Conservation (phyloP, 1,140 invertebrate species). For the Macrostomum lignano region DNA sequence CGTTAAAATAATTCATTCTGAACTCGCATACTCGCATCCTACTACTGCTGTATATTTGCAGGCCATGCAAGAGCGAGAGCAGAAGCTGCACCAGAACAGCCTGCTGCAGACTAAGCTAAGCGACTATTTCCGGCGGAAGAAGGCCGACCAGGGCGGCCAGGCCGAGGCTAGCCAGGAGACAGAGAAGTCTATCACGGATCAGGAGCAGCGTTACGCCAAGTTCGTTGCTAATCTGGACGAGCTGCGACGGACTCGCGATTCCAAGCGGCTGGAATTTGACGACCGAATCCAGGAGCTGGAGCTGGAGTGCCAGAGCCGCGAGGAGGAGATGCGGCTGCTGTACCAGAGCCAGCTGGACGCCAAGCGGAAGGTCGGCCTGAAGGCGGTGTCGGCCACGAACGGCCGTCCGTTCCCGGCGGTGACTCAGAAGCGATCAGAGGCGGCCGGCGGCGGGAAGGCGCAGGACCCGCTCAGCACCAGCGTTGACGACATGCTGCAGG, state of each 20-base stretch:
- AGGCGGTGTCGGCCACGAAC: too few species aligned
- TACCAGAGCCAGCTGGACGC: too few species aligned
- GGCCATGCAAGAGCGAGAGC: background rate
- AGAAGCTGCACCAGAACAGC: background rate
- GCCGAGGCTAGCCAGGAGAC: background rate
- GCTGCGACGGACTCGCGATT: background rate
- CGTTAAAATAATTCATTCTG: background rate
- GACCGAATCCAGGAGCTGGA: background rate
- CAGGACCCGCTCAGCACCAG: too few species aligned
- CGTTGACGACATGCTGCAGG: too few species aligned
- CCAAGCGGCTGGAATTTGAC: background rate
- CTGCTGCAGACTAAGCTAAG: background rate
- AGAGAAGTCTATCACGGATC: slow-evolving; percentile 1
- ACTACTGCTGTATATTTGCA: background rate
- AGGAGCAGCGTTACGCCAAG: background rate
- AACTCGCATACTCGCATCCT: background rate
- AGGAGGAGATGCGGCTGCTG: too few species aligned
- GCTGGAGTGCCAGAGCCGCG: background rate
- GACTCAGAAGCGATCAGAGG: too few species aligned
- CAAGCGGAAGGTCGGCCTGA: too few species aligned
- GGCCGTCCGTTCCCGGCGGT: too few species aligned
- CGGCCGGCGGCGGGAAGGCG: too few species aligned
- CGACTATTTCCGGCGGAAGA: background rate
- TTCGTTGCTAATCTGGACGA: background rate
- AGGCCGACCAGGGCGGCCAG: background rate